phyloP scores from a whole-genome alignment of 2,113 vertebrate genomes.

The Microcebus lehilahytsara region DNA sequence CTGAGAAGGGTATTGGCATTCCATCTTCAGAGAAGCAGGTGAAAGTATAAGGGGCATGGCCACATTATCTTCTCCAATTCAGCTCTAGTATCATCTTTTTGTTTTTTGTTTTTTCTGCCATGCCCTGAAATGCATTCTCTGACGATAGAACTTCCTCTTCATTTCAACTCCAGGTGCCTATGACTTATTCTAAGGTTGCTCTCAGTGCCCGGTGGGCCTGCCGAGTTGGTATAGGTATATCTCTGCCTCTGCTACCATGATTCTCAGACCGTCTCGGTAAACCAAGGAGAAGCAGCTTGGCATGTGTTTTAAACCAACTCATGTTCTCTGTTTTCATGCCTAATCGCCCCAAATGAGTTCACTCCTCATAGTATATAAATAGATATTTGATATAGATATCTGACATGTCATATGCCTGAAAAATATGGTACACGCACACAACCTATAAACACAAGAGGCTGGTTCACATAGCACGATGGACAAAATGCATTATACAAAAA shows the following conservation, averaged over 20 bases:
- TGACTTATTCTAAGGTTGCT: background rate
- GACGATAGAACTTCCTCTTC: background rate
- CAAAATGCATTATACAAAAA: background rate
- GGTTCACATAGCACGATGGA: background rate
- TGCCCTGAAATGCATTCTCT: background rate
- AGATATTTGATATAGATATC: conserved; percentile 11
- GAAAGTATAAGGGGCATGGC: background rate
- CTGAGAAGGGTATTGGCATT: background rate
- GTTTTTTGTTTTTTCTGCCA: background rate
- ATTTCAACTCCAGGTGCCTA: background rate
- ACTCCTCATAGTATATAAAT: background rate
- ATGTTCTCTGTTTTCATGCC: conserved; percentile 1
- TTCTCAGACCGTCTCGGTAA: background rate
- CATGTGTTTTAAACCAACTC: background rate
- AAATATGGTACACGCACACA: background rate
- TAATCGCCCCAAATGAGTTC: background rate
- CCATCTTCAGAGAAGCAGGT: background rate
- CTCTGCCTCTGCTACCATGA: background rate
- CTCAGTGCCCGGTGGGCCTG: background rate
- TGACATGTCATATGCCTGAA: background rate
- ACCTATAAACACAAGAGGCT: background rate
- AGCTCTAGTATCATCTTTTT: background rate
- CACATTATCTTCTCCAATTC: background rate
- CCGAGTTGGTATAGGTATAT: background rate
- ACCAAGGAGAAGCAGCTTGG: background rate